A percentile compares a stretch with the other conserved stretches of the same genome.
Conservation (phyloP, 2,888 invertebrate genomes). For the Yponomeuta evonymella region DNA sequence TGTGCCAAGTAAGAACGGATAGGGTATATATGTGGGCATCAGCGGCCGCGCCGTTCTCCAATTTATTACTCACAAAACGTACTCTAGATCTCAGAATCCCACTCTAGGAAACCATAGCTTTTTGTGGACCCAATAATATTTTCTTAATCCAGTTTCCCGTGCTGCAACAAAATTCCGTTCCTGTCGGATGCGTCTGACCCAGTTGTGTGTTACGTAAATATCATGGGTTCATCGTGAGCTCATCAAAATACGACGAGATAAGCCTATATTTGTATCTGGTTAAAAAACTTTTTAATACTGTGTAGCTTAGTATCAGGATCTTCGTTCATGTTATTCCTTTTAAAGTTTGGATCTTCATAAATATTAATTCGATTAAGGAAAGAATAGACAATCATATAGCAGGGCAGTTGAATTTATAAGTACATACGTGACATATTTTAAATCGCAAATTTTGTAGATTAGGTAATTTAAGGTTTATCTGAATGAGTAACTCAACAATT, state of each 20-base stretch:
- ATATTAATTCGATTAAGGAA: too few species aligned
- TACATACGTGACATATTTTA: background rate
- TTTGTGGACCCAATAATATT: constrained; percentile 17
- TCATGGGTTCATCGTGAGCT: constrained; percentile 20
- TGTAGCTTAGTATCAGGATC: background rate
- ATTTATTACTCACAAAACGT: too few species aligned
- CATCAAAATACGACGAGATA: constrained; percentile 5
- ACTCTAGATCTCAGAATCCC: too few species aligned
- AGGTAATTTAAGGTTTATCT: too few species aligned
- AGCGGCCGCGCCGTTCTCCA: too few species aligned
- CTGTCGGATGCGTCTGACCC: constrained; percentile 25
- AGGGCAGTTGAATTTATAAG: background rate
- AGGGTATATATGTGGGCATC: too few species aligned
- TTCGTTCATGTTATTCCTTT: too few species aligned
- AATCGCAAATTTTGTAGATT: background rate
- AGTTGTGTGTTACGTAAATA: constrained; percentile 41
- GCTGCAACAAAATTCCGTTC: constrained; percentile 17
- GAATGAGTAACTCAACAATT: background rate
- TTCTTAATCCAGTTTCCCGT: constrained; percentile 12
- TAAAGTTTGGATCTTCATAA: too few species aligned
- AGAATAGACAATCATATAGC: background rate
- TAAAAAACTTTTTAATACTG: background rate
- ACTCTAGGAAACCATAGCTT: background rate
- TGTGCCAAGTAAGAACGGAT: too few species aligned
- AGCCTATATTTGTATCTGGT: background rate